A percentile compares a stretch with the other conserved stretches of the same genome.
These are phyloP conservation scores for Riparia riparia DNA, from an alignment of 2,113 vertebrate genomes.

Conservation along the genomic window DNA sequence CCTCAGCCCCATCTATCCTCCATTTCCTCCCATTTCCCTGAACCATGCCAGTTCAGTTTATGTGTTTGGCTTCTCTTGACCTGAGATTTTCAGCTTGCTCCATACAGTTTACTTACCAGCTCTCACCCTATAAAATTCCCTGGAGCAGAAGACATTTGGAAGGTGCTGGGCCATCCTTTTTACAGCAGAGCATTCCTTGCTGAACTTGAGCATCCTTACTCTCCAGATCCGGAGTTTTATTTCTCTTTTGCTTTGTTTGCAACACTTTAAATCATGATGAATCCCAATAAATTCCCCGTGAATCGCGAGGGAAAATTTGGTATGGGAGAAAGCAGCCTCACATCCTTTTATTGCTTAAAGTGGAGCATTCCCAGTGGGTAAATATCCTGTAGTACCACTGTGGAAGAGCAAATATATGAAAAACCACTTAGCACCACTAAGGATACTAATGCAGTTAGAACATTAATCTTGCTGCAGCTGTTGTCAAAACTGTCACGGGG, in stretches of 20 bases:
- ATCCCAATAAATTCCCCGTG: neutral
- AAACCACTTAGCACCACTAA: slow-evolving; percentile 56
- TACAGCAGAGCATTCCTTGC: neutral
- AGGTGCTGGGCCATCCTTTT: neutral
- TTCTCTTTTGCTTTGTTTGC: neutral
- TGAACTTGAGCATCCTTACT: neutral
- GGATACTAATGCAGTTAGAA: slow-evolving; percentile 34
- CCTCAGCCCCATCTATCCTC: neutral
- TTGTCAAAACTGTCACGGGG: neutral
- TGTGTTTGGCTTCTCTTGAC: neutral
- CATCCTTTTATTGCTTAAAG: neutral
- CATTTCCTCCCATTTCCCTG: neutral
- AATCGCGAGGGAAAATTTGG: neutral
- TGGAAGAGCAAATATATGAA: slow-evolving; percentile 51
- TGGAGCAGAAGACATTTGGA: neutral
- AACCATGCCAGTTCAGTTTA: neutral
- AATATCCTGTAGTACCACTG: slow-evolving; percentile 38
- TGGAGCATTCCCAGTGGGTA: slow-evolving; percentile 24
- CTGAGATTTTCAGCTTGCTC: neutral
- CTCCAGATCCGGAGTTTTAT: neutral
- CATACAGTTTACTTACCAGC: neutral
- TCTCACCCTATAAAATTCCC: neutral
- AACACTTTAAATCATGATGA: neutral
- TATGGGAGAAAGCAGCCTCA: neutral
- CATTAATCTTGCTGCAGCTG: slow-evolving; percentile 65